Evolutionary conservation across 2,888 invertebrate genomes (phyloP).

Genomic region (Noctua janthina): DNA sequence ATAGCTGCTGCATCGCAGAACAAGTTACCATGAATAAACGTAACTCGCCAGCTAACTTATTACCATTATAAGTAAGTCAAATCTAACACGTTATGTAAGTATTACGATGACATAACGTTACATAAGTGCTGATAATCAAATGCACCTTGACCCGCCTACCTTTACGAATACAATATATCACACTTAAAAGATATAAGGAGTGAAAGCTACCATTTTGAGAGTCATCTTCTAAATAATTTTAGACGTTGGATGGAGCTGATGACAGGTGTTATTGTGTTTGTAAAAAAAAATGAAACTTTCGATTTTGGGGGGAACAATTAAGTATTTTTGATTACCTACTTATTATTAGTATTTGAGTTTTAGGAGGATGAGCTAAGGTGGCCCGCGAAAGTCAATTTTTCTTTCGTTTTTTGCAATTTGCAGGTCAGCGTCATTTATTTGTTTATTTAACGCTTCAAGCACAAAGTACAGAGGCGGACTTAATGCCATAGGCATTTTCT

Average conservation of each 20-base stretch:
- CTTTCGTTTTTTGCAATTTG: too few species aligned
- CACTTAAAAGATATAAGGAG: slow-evolving; percentile 33
- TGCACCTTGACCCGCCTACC: slow-evolving; percentile 60
- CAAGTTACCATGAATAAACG: slow-evolving; percentile 11
- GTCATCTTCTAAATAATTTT: neutral
- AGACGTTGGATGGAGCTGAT: neutral
- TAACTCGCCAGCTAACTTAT: slow-evolving; percentile 16
- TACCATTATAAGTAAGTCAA: slow-evolving; percentile 47
- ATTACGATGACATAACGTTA: slow-evolving; percentile 59
- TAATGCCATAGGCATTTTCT: too few species aligned
- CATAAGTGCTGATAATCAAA: slow-evolving; percentile 58
- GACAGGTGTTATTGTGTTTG: neutral
- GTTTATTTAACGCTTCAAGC: too few species aligned
- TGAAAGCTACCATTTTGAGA: slow-evolving; percentile 43
- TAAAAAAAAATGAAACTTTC: neutral
- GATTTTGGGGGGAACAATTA: neutral
- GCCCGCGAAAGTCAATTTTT: too few species aligned
- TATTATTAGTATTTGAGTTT: neutral
- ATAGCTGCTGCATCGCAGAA: slow-evolving; percentile 22
- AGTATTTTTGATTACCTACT: too few species aligned
- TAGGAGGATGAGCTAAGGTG: too few species aligned
- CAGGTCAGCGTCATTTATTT: too few species aligned
- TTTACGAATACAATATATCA: slow-evolving; percentile 44
- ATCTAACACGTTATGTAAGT: slow-evolving; percentile 49
- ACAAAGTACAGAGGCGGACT: too few species aligned